A percentile compares a stretch with the other conserved stretches of the same genome.
These are phyloP conservation scores for Cheumatopsyche charites DNA, from an alignment of 1,140 invertebrate genomes.

Conservation along the genomic window DNA sequence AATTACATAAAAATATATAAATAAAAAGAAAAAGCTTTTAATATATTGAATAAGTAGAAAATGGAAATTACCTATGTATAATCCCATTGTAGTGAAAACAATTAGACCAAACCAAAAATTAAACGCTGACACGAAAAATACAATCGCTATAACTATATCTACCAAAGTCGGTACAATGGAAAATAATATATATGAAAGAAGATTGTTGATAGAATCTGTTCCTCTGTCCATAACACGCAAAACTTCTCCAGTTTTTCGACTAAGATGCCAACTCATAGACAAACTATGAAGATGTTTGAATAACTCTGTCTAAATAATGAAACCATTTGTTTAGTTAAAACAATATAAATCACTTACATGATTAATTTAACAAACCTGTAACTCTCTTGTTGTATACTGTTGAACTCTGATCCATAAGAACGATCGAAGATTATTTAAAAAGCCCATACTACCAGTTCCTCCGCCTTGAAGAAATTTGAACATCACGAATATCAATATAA, in stretches of 20 bases:
- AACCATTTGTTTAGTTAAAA: background rate
- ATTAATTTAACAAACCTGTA: conserved; percentile 68
- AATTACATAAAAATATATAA: background rate
- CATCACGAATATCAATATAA: conserved; percentile 82
- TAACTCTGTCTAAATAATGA: conserved; percentile 66
- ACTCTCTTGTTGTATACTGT: conserved; percentile 92
- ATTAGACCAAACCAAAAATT: conserved; percentile 95
- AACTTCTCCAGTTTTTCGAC: conserved; percentile 94
- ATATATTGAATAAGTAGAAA: background rate
- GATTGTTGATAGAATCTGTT: conserved; percentile 91
- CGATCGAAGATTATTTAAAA: conserved; percentile 88
- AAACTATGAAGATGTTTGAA: conserved; percentile 87
- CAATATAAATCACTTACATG: background rate
- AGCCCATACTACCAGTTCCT: conserved; percentile 87
- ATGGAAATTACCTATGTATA: conserved; percentile 80
- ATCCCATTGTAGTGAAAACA: conserved; percentile 88
- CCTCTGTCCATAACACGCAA: conserved; percentile 93
- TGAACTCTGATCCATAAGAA: conserved; percentile 95
- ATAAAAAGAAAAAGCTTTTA: background rate
- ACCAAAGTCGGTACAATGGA: conserved; percentile 89
- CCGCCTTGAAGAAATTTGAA: conserved; percentile 95
- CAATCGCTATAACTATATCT: conserved; percentile 91
- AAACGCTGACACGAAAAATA: conserved; percentile 87
- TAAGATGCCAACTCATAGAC: conserved; percentile 88
- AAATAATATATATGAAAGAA: conserved; percentile 88